Conservation (phyloP, 1,140 invertebrate genomes). For the Drosophila ogumai region DNA sequence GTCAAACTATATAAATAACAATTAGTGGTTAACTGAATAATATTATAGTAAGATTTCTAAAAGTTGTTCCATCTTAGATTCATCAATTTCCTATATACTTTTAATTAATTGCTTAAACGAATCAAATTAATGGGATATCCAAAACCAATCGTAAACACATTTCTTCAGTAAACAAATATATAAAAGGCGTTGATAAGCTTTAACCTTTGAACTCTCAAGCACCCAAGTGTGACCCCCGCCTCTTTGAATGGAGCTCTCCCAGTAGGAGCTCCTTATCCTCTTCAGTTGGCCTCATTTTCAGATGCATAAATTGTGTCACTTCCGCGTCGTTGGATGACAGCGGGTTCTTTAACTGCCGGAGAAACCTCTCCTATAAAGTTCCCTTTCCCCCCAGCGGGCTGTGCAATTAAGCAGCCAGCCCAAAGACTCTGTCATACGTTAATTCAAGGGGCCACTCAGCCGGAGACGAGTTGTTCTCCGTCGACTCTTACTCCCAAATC, state of each 20-base stretch:
- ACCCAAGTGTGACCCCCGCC: background rate
- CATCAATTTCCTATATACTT: too few species aligned
- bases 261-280: constrained; percentile 7
- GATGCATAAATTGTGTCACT: constrained; percentile 70
- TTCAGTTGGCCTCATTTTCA: constrained; percentile 57
- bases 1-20: background rate
- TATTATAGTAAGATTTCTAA: background rate
- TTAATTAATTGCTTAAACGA: background rate
- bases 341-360: constrained; percentile 7
- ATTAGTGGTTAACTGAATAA: background rate
- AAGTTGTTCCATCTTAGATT: background rate
- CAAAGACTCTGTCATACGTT: constrained; percentile 70
- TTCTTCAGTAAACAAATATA: background rate
- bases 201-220: constrained; percentile 6
- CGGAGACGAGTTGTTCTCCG: constrained; percentile 32
- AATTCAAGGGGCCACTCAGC: constrained; percentile 72
- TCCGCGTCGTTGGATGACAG: constrained; percentile 50
- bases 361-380: background rate
- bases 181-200: background rate
- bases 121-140: background rate
- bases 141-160: background rate
- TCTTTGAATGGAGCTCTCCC: background rate
- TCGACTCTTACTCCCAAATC: constrained; percentile 45
- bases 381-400: constrained; percentile 6
- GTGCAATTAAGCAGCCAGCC: constrained; percentile 70